Evolutionary conservation across 2,113 vertebrate species (phyloP), one percentile per base, ranked within the genome.

Genomic region (Paracanthobrama guichenoti): DNA sequence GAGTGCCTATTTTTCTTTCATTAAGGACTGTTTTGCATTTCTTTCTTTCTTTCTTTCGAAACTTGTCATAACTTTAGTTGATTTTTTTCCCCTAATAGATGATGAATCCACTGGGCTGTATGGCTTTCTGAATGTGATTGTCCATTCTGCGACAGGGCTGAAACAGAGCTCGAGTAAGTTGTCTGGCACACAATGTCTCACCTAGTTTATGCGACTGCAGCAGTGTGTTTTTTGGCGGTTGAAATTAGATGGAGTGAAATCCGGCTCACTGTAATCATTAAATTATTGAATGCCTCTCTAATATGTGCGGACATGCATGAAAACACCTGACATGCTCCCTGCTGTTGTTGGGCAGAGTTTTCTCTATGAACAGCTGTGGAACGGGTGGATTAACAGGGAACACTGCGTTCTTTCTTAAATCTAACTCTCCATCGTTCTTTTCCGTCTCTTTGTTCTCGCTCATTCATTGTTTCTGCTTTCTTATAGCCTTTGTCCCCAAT

Each of bases 121-220:
- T 9, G 98, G 98, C 39, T 99, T 98, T 92, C 93, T 99, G 92
- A 98, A 98, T 74, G 97, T 99, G 90, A 99, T 99, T 50, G 96
- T 99, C 89, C 98, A 99, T 90, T 99, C 98, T 7, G 98, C 98
- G 86, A 95, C 93, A 0, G 98, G 98, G 88, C 96, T 99, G 92
- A 98, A 98, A 89, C 97, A 99, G 92, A 98, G 96, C 87, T 95
- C 96, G 87, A 99, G 98, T 99, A 93, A 96, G 97, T 95, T 71
- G 44, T 81, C 79, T 81, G 79, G 60, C 10, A 67, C 6, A 16
- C 13, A 9, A 28, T 20, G 44, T 80, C 50, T 82, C 46, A 57
- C 79, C 79, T 71, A 35, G 44, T 67, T 48, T 67, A 20, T 22
- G 42, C 12, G 76, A 60, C 20, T 22, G 22, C 5, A 69, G 35